Percentiles rank a stretch among this genome's conserved stretches.
Evolutionary conservation across 1,140 invertebrate genomes (phyloP).

Genomic region (Drosophila prosaltans): DNA sequence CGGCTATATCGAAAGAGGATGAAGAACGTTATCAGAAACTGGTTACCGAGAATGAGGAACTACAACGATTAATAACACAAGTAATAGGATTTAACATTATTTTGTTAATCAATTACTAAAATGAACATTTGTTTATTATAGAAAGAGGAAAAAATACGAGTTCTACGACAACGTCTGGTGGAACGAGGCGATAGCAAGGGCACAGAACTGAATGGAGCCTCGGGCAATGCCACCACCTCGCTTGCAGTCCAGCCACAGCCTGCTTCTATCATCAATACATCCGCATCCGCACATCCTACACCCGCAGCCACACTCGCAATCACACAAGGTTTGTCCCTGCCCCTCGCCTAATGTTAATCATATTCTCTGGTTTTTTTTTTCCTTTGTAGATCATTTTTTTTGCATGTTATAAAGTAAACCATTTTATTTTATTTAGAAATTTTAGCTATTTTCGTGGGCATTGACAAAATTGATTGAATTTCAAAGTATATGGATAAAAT

Average conservation of each 20-base stretch:
- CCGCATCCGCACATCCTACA: conserved; percentile 66
- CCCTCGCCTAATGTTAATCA: background rate
- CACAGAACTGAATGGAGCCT: conserved; percentile 84
- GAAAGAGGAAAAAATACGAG: conserved; percentile 95
- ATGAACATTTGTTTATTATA: conserved; percentile 76
- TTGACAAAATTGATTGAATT: conserved; percentile 71
- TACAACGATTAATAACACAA: conserved; percentile 96
- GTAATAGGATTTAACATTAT: conserved; percentile 84
- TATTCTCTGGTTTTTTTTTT: background rate
- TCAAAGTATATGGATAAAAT: conserved; percentile 12
- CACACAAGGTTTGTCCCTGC: conserved; percentile 84
- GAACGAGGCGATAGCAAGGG: conserved; percentile 87
- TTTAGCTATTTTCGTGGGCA: conserved; percentile 76
- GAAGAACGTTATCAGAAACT: conserved; percentile 97
- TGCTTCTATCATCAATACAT: conserved; percentile 59
- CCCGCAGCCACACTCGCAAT: conserved; percentile 82
- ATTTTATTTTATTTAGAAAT: conserved; percentile 63
- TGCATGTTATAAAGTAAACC: conserved; percentile 30
- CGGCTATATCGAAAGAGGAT: conserved; percentile 95
- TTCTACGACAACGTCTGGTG: conserved; percentile 90
- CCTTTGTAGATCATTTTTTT: conserved; percentile 1
- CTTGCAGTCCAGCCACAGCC: conserved; percentile 49
- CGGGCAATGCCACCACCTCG: conserved; percentile 65
- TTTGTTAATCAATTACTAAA: too few species aligned
- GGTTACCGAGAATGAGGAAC: conserved; percentile 97